These are phyloP conservation scores for Spodoptera litura DNA, from an alignment of 1,140 invertebrate genomes.

Conservation along the genomic window DNA sequence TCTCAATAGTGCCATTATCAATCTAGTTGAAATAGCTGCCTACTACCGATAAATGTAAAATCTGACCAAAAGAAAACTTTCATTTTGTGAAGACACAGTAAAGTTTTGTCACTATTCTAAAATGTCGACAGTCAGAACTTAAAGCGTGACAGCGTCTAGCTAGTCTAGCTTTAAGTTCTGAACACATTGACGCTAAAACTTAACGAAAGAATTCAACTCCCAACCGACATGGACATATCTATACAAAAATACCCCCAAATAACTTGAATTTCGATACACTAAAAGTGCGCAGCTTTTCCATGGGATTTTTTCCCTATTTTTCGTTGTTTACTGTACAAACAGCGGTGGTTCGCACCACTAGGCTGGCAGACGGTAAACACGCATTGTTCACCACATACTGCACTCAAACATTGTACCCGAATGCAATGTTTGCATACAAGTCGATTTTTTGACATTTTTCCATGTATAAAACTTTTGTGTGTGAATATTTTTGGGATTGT, in stretches of 20 bases:
- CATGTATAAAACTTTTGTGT: conserved; percentile 21
- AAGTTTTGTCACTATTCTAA: too few species aligned
- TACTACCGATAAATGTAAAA: too few species aligned
- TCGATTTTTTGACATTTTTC: conserved; percentile 49
- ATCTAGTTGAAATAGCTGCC: too few species aligned
- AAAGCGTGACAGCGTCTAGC: too few species aligned
- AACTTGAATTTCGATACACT: conserved; percentile 31
- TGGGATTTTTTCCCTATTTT: conserved; percentile 59
- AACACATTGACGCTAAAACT: too few species aligned
- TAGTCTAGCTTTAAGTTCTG: too few species aligned
- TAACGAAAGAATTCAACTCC: background rate
- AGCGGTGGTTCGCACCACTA: conserved; percentile 60
- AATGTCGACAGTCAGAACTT: too few species aligned
- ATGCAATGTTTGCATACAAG: conserved; percentile 61
- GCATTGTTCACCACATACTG: conserved; percentile 34
- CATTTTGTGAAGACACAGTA: too few species aligned
- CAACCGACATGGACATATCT: background rate
- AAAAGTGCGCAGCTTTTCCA: conserved; percentile 28
- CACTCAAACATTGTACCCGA: conserved; percentile 58
- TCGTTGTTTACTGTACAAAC: conserved; percentile 66
- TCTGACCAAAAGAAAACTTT: too few species aligned
- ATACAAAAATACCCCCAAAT: background rate
- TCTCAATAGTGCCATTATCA: too few species aligned
- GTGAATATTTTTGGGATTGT: background rate
- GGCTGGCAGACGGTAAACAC: conserved; percentile 67